These are phyloP conservation scores for Remorina albescens DNA, from an alignment of 2,797 vertebrate genomes.

Conservation along the genomic window DNA sequence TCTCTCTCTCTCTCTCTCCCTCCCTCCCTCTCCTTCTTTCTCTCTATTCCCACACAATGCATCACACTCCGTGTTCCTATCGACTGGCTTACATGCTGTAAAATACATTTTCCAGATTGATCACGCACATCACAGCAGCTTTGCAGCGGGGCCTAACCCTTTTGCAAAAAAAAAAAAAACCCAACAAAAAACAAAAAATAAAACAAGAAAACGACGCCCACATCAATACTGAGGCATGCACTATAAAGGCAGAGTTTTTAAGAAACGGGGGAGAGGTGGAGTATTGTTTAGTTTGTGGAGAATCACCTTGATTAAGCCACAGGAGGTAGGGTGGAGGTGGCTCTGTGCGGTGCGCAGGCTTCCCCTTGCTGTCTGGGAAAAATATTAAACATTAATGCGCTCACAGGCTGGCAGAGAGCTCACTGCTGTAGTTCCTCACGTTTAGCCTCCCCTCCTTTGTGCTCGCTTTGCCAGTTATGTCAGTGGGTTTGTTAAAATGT, in stretches of 20 bases:
- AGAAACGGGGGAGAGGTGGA: slow-evolving; percentile 53
- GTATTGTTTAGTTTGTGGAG: slow-evolving; percentile 77
- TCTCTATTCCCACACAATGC: slow-evolving; percentile 82
- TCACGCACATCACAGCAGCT: slow-evolving; percentile 85
- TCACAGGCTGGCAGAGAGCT: slow-evolving; percentile 85
- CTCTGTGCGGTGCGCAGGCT: slow-evolving; percentile 83
- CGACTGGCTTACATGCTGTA: slow-evolving; percentile 81
- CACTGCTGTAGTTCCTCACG: slow-evolving; percentile 54
- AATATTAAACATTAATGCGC: slow-evolving; percentile 92
- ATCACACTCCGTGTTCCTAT: slow-evolving; percentile 84
- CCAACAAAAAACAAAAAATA: too few relatives aligned
- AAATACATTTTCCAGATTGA: slow-evolving; percentile 83
- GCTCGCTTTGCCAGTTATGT: slow-evolving; percentile 57
- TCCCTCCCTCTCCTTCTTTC: slow-evolving; percentile 40
- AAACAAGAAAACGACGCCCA: slow-evolving; percentile 82
- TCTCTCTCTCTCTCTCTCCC: slow-evolving; percentile 13
- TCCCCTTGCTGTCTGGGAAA: slow-evolving; percentile 87
- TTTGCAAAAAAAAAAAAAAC: slow-evolving; percentile 56
- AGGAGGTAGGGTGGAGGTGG: slow-evolving; percentile 84
- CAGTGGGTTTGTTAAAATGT: slow-evolving; percentile 56
- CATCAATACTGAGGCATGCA: slow-evolving; percentile 76
- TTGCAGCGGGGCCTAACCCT: slow-evolving; percentile 77
- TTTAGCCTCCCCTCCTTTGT: slow-evolving; percentile 57
- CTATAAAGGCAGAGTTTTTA: slow-evolving; percentile 68
- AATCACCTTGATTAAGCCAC: slow-evolving; percentile 90